Base-by-base conservation (phyloP, 2,888 invertebrate species). In the Drosophila dives region DNA sequence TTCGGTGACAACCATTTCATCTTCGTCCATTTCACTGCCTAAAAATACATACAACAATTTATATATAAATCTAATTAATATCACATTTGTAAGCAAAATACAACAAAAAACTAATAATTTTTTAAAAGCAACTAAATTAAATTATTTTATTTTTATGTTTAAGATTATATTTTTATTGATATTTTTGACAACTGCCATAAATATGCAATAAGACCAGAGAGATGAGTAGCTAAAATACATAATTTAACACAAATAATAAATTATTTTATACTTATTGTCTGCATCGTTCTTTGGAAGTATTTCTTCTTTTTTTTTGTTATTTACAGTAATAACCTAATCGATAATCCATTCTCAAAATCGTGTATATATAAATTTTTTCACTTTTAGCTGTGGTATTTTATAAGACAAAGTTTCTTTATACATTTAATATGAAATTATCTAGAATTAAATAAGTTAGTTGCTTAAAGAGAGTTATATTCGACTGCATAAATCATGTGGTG, bases 11-110 rank as follows among this genome's bases (percentile, higher is more conserved):
- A 95, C 94, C 91, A 94, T 94, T 91, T 96, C 95, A 83, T 95
- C 95, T 90, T 96, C 96, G 90, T 96, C 96, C 93, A 95, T 94
- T 93, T 96, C 96, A 91, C 95, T 96, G 72, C 95, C 95, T 96
- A 92, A 10, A 58, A 29, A 38, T 10, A 32, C 23, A 11, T 15
- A 26, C 23, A 45, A 17, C 4, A 32, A 32, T 53, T 26, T 62
- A 20, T 12, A 33, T 34, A 53, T 15, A 15, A 23, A 49, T 17
- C 4, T 17, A 49, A 17, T 49, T 1, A 29, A 11, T 49, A 17
- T 8, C 6, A 45, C 23, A 6, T 4, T 48, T 15, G 12, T 42
- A 20, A 20, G 20, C 3, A 20, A 42, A 42, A 12, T 12, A 20
- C 5, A 6, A 15, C 36, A 40, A 3, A n/a, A 3, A 3, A 10